Evolutionary conservation across 2,797 vertebrate genomes (phyloP), one percentile per base, ranked within the genome.

Genomic region (Parauchenoglanis ngamensis): DNA sequence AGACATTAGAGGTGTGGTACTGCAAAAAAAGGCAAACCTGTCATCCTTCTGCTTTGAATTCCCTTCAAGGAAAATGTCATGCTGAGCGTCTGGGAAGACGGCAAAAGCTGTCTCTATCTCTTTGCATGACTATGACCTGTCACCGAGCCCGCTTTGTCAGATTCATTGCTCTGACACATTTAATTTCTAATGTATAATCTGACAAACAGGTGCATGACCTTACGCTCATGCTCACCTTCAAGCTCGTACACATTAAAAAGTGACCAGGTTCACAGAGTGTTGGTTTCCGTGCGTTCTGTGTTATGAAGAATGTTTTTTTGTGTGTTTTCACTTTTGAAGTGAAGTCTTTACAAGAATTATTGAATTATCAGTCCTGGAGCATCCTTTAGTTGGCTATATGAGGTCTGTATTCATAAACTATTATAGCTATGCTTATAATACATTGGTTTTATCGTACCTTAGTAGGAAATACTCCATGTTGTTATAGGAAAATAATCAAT

Each of bases 111-210:
- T 84, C 76, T 63, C 61, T 84, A 65, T 80, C 76, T 85, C 82
- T 79, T 77, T 75, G 85, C 76, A 44, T 84, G 85, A 86, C 73
- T 84, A 80, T 77, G 85, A 86, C 78, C 83, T 85, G 76, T 81
- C 67, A 85, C 7, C 49, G 35, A 67, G 56, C 83, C 80, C n/a
- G n/a, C 63, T 86, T 79, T 78, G 85, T 86, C 80, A 86, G 88
- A 89, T 72, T 83, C 73, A 78, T 80, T 85, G 87, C 73, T 78
- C 84, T 89, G 88, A 86, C 85, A 84, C 63, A 21, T 86, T 86
- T 86, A 83, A 88, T 88, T 86, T 83, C 85, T 70, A 84, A 84
- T 52, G 73, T 82, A 78, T 59, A 49, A 89, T 86, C 70, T 86
- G 81, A 86, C 85, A 83, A 76, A 86, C 85, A 86, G 68, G 46